A percentile compares a stretch with the other conserved stretches of the same genome.
Evolutionary conservation across 1,140 invertebrate species (phyloP).

Genomic region (Conus ventricosus): DNA sequence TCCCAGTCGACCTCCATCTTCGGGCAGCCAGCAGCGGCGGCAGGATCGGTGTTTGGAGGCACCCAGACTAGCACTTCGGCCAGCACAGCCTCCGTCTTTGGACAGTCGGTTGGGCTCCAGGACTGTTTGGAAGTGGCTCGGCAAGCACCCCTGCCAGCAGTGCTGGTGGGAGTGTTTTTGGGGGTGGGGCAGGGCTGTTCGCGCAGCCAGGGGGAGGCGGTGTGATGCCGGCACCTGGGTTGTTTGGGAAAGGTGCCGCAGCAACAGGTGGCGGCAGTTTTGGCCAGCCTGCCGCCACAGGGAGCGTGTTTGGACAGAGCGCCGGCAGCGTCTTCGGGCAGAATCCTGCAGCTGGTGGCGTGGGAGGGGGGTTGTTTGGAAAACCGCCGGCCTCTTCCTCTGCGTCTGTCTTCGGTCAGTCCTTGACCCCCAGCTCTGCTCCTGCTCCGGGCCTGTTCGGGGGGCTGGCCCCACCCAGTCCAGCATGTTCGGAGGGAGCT

Average conservation of each 20-base stretch:
- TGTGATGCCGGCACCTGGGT: neutral
- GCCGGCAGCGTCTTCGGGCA: neutral
- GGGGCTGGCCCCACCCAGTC: neutral
- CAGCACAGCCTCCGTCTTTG: neutral
- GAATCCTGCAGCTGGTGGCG: neutral
- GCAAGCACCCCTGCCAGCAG: neutral
- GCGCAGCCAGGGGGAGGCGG: neutral
- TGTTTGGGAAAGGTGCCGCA: neutral
- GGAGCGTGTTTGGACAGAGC: neutral
- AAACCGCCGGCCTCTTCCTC: neutral
- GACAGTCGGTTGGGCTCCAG: neutral
- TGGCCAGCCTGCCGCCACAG: neutral
- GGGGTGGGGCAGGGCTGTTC: neutral
- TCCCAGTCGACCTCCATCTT: neutral
- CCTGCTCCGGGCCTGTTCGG: slow-evolving; percentile 18
- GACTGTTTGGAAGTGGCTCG: neutral
- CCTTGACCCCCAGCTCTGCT: neutral
- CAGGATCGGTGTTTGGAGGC: neutral
- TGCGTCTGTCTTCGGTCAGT: neutral
- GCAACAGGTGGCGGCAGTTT: neutral
- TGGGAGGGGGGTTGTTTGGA: neutral
- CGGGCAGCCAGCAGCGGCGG: neutral
- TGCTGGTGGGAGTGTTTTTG: neutral
- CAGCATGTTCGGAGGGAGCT: neutral
- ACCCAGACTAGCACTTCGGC: neutral